Evolutionary conservation across 2,797 vertebrate genomes (phyloP).

Genomic region (Poeciliopsis infans): DNA sequence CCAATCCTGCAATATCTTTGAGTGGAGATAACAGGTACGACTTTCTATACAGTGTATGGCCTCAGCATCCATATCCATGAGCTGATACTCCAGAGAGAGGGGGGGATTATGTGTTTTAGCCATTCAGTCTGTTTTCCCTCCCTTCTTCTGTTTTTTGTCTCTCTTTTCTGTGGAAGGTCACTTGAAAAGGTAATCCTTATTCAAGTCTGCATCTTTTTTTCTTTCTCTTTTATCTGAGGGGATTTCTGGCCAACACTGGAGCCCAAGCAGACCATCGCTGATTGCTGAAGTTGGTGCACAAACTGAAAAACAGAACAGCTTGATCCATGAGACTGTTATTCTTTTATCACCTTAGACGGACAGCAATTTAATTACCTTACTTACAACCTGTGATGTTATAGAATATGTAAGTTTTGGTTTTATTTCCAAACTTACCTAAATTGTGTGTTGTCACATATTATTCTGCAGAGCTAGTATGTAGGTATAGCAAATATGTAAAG

Average conservation of each 20-base stretch:
- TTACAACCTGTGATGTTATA: constrained; percentile 59
- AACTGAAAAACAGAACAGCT: constrained; percentile 55
- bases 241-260: constrained; percentile 66
- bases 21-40: constrained; percentile 57
- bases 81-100: constrained; percentile 61
- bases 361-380: constrained; percentile 61
- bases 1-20: constrained; percentile 55
- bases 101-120: constrained; percentile 74
- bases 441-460: constrained; percentile 26
- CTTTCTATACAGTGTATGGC: constrained; percentile 51
- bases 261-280: constrained; percentile 63
- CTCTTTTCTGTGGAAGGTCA: constrained; percentile 74
- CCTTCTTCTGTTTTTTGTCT: constrained; percentile 39
- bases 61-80: constrained; percentile 55
- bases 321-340: constrained; percentile 59
- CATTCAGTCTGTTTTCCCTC: constrained; percentile 59
- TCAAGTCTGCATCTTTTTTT: constrained; percentile 59
- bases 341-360: constrained; percentile 73
- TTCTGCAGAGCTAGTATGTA: constrained; percentile 16
- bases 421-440: constrained; percentile 62
- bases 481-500: constrained; percentile 20
- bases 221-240: constrained; percentile 65
- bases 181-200: constrained; percentile 79
- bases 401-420: constrained; percentile 66
- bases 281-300: constrained; percentile 60